A percentile compares a stretch with the other conserved stretches of the same genome.
Conservation (phyloP, 1,140 invertebrate genomes). For the Lanistes nyassanus region DNA sequence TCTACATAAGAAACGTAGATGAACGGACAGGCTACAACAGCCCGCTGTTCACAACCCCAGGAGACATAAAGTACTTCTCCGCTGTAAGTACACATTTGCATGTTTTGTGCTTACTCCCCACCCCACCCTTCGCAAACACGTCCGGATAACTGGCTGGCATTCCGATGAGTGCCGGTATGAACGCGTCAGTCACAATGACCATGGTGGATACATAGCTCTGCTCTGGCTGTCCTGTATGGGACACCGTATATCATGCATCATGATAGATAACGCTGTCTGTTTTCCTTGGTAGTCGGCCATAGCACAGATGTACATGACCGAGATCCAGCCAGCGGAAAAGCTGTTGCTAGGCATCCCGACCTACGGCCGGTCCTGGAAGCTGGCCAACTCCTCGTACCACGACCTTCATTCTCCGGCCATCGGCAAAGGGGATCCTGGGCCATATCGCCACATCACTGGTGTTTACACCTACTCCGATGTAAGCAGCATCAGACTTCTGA, state of each 20-base stretch:
- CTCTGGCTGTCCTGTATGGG: too few species aligned
- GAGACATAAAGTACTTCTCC: constrained; percentile 30
- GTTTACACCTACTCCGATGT: constrained; percentile 41
- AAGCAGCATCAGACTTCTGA: constrained; percentile 2
- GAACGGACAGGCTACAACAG: constrained; percentile 43
- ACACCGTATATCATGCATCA: too few species aligned
- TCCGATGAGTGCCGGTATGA: too few species aligned
- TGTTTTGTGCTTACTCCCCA: too few species aligned
- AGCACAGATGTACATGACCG: constrained; percentile 73
- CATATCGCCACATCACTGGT: constrained; percentile 28
- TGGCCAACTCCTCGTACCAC: constrained; percentile 77
- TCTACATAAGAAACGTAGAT: constrained; percentile 29
- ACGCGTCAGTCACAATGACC: too few species aligned
- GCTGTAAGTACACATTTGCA: constrained; percentile 30
- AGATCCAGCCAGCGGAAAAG: constrained; percentile 83
- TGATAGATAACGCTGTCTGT: too few species aligned
- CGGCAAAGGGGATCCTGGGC: constrained; percentile 73
- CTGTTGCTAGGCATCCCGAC: constrained; percentile 86
- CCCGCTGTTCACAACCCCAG: constrained; percentile 32
- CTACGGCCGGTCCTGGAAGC: constrained; percentile 87
- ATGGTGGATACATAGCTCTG: too few species aligned
- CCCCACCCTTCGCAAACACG: too few species aligned
- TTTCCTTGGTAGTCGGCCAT: constrained; percentile 39
- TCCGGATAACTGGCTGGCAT: too few species aligned
- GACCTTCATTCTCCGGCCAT: constrained; percentile 77